phyloP scores from a whole-genome alignment of 2,888 invertebrate species.

The Diarsia brunnea region DNA sequence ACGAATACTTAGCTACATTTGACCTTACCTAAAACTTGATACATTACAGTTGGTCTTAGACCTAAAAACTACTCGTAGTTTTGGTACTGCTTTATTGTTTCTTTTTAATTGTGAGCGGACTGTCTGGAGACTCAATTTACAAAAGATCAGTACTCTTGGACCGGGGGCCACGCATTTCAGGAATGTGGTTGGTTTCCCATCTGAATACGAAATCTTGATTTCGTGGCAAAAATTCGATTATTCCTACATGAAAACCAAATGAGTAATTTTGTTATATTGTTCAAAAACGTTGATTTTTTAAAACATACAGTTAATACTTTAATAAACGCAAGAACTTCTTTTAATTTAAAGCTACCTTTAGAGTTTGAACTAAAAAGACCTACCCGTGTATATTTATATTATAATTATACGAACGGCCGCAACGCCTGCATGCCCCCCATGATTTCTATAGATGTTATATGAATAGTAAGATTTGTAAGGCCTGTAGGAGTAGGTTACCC shows the following conservation, averaged over 20 bases:
- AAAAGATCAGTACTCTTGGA: not conserved
- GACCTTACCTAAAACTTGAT: constrained; percentile 20
- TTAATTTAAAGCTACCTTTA: not conserved
- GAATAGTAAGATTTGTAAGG: constrained; percentile 63
- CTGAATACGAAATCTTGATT: not conserved
- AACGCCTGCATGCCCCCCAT: constrained; percentile 41
- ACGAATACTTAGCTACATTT: constrained; percentile 35
- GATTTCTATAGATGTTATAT: constrained; percentile 60
- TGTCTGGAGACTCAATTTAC: not conserved
- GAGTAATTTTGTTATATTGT: not conserved
- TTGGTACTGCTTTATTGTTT: not conserved
- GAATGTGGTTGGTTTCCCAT: not conserved
- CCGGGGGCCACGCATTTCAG: not conserved
- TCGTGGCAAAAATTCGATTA: not conserved
- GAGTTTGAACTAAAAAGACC: not conserved
- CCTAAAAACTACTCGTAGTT: not conserved
- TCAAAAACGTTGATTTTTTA: not conserved
- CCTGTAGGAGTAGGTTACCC: constrained; percentile 69
- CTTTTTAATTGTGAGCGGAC: not conserved
- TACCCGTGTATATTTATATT: not conserved
- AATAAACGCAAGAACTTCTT: not conserved
- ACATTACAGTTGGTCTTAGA: constrained; percentile 1
- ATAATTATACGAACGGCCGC: constrained; percentile 25
- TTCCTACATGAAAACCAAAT: not conserved
- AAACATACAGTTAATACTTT: not conserved